Percentiles rank a stretch among this genome's conserved stretches.
Evolutionary conservation across 1,140 invertebrate genomes (phyloP).

Genomic region (Bombus ignitus): DNA sequence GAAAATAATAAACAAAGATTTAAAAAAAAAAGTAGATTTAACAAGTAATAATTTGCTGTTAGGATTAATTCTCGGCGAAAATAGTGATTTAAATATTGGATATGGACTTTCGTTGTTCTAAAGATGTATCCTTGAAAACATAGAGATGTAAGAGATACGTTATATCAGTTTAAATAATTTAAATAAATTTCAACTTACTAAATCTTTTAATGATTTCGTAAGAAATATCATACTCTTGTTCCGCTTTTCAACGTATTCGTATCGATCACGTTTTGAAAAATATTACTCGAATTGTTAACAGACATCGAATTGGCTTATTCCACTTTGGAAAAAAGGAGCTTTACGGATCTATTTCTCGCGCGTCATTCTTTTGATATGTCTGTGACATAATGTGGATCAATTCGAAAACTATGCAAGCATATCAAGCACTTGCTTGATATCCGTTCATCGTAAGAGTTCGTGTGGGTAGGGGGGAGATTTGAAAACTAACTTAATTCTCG

Average conservation of each 20-base stretch:
- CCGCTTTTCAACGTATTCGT: too few species aligned
- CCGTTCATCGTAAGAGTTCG: not conserved
- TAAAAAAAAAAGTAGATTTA: not conserved
- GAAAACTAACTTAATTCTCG: slow-evolving; percentile 34
- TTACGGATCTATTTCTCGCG: not conserved
- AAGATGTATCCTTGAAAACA: not conserved
- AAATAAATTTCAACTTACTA: too few species aligned
- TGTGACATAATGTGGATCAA: slow-evolving; percentile 12
- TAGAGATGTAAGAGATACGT: too few species aligned
- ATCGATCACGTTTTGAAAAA: too few species aligned
- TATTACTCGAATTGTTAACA: too few species aligned
- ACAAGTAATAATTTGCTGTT: not conserved
- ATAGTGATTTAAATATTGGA: not conserved
- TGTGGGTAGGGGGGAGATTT: not conserved
- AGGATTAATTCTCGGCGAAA: not conserved
- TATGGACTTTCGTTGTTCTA: not conserved
- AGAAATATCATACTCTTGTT: too few species aligned
- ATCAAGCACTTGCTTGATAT: not conserved
- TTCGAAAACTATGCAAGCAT: slow-evolving; percentile 7
- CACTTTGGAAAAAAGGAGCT: not conserved
- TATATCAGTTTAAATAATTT: too few species aligned
- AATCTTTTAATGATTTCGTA: too few species aligned
- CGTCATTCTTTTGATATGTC: not conserved
- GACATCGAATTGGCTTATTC: too few species aligned
- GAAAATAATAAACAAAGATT: too few species aligned